Evolutionary conservation across 1,140 invertebrate species (phyloP), one percentile per base, ranked within the genome.

Genomic region (Mactra quadrangularis): DNA sequence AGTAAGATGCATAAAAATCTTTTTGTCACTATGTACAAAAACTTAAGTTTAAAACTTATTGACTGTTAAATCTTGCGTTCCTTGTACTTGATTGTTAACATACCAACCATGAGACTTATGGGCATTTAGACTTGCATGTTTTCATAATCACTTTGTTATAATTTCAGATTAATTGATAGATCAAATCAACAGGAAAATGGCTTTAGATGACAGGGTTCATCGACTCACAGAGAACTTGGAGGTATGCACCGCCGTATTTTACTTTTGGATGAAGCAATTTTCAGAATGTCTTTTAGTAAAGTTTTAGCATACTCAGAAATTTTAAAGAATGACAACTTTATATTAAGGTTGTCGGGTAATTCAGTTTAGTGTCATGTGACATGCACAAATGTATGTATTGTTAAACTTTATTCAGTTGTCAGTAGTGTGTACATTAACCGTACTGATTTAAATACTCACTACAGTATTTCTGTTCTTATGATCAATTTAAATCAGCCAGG

Each of bases 191-290:
- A 22, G 38, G 9, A 68, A n/a, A 68, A 66, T 66, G 62, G 62
- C 60, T n/a, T 74, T 87, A 72, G 86, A 85, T 85, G 86, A 87
- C 41, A 87, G 86, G 82, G 71, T 87, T 79, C 76, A 87, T 45
- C 71, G 83, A 60, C 53, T 87, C 25, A 81, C 79, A 68, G 86
- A 87, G 19, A 87, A 87, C 64, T 60, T 87, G 45, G 83, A 87
- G 86, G 86, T 87, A 83, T 27, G 33, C 60, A 64, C 19, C 3
- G 3, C 45, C 9, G 9, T 47, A 11, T 19, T 3, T 11, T n/a
- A 4, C 47, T 6, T 0, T 27, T 9, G 9, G 9, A 11, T 47
- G 45, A 47, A 47, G 9, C 19, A 47, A 11, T 19, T 11, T 47
- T 11, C 45, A 47, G 9, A 47, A 47, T 11, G 9, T 11, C 45